Percentiles rank a stretch among this genome's conserved stretches.
Evolutionary conservation across 2,113 vertebrate species (phyloP).

Genomic region (Redunca redunca): DNA sequence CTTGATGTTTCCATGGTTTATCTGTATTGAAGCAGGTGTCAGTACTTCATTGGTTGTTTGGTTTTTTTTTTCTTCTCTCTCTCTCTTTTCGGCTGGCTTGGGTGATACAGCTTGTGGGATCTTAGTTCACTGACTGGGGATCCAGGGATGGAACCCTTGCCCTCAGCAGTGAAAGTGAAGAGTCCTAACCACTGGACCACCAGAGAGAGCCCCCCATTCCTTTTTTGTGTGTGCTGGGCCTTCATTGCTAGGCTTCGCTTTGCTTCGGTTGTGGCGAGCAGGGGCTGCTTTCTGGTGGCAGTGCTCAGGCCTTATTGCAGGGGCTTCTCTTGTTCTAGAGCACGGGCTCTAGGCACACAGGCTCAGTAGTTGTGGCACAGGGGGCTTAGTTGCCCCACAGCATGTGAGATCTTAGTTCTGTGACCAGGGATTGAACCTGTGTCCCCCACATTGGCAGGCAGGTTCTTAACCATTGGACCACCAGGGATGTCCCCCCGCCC

Average conservation of each 20-base stretch:
- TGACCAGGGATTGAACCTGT: background rate
- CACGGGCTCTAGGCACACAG: background rate
- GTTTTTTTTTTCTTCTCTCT: fast-evolving
- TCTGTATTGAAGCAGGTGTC: background rate
- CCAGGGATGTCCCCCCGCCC: background rate
- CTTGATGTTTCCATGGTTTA: background rate
- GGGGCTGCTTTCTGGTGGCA: background rate
- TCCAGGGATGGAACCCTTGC: background rate
- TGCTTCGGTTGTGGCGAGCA: background rate
- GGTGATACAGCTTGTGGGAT: background rate
- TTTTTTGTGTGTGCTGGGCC: background rate
- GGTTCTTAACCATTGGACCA: background rate
- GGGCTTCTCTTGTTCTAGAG: background rate
- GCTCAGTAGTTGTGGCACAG: background rate
- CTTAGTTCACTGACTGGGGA: background rate
- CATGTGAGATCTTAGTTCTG: background rate
- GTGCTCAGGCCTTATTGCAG: background rate
- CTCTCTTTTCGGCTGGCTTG: background rate
- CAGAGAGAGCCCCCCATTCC: background rate
- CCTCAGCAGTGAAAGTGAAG: background rate
- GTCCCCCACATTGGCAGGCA: background rate
- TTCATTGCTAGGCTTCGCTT: background rate
- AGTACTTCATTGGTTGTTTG: fast-evolving
- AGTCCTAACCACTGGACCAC: background rate
- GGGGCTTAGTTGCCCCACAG: background rate